Percentiles rank a stretch among this genome's conserved stretches.
Evolutionary conservation across 2,888 invertebrate species (phyloP).

Genomic region (Notodonta ziczac): DNA sequence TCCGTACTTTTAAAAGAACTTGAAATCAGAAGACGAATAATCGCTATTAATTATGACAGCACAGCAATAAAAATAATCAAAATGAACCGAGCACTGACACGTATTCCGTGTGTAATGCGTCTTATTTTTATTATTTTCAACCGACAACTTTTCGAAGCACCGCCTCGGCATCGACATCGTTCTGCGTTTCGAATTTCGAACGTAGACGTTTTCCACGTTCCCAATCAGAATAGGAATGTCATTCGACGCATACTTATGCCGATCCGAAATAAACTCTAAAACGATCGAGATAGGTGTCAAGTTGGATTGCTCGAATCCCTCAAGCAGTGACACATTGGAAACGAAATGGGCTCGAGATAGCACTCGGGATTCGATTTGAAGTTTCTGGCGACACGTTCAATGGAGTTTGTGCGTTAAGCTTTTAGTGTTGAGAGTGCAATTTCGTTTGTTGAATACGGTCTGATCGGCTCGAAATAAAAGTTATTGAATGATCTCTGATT

Average conservation of each 20-base stretch:
- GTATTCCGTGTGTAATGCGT: constrained; percentile 23
- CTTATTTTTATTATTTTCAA: constrained; percentile 58
- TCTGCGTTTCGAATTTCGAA: constrained; percentile 72
- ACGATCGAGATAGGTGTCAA: constrained; percentile 47
- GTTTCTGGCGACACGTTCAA: constrained; percentile 49
- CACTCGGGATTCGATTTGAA: constrained; percentile 68
- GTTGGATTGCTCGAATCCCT: constrained; percentile 45
- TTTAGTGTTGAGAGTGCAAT: constrained; percentile 45
- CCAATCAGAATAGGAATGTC: constrained; percentile 50
- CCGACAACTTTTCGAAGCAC: constrained; percentile 57
- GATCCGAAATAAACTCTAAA: constrained; percentile 46
- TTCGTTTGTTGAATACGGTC: constrained; percentile 39
- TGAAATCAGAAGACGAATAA: constrained; percentile 22
- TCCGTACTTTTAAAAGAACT: constrained; percentile 9
- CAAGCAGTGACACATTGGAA: constrained; percentile 58
- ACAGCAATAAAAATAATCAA: constrained; percentile 32
- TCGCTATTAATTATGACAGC: constrained; percentile 33
- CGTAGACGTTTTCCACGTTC: constrained; percentile 63
- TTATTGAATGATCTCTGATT: constrained; percentile 81
- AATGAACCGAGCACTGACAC: constrained; percentile 23
- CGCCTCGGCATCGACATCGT: constrained; percentile 60
- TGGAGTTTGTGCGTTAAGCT: constrained; percentile 56
- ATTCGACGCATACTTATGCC: constrained; percentile 31
- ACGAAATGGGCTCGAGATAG: constrained; percentile 69
- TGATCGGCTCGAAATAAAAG: constrained; percentile 72